A percentile compares a stretch with the other conserved stretches of the same genome.
Evolutionary conservation across 2,888 invertebrate genomes (phyloP).

Genomic region (Cylloceria caligata): DNA sequence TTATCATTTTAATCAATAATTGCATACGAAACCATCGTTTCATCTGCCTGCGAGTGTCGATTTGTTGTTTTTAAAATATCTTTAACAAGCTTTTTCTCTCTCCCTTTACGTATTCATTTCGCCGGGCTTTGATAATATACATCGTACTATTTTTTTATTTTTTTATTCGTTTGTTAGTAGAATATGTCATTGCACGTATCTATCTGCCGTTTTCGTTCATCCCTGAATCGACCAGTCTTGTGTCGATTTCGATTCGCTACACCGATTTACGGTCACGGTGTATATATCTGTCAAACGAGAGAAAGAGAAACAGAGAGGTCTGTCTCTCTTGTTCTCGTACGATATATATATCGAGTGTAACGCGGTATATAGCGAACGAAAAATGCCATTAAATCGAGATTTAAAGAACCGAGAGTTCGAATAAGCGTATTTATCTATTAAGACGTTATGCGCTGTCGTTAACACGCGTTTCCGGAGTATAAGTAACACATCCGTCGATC

Average conservation of each 20-base stretch:
- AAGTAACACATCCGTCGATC: neutral
- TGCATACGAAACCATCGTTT: slow-evolving; percentile 32
- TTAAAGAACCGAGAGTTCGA: slow-evolving; percentile 27
- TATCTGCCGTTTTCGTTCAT: slow-evolving; percentile 18
- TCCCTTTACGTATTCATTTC: slow-evolving; percentile 74
- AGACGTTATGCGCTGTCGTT: slow-evolving; percentile 25
- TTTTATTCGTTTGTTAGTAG: neutral
- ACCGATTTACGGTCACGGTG: too few species aligned
- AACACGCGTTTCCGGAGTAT: neutral
- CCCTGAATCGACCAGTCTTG: slow-evolving; percentile 22
- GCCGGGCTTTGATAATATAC: slow-evolving; percentile 42
- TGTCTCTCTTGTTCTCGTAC: too few species aligned
- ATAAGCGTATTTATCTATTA: slow-evolving; percentile 24
- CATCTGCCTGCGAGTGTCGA: slow-evolving; percentile 21
- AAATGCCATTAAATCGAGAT: slow-evolving; percentile 23
- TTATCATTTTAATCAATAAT: slow-evolving; percentile 32
- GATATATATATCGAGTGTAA: too few species aligned
- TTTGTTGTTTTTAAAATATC: slow-evolving; percentile 66
- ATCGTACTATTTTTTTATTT: slow-evolving; percentile 46
- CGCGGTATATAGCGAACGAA: too few species aligned
- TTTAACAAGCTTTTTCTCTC: slow-evolving; percentile 74
- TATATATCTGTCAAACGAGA: too few species aligned
- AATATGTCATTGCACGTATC: slow-evolving; percentile 21
- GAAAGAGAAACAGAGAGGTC: too few species aligned
- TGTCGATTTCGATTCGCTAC: too few species aligned